Evolutionary conservation across 2,113 vertebrate species (phyloP), one percentile per base, ranked within the genome.

Genomic region (Urocynchramus pylzowi): DNA sequence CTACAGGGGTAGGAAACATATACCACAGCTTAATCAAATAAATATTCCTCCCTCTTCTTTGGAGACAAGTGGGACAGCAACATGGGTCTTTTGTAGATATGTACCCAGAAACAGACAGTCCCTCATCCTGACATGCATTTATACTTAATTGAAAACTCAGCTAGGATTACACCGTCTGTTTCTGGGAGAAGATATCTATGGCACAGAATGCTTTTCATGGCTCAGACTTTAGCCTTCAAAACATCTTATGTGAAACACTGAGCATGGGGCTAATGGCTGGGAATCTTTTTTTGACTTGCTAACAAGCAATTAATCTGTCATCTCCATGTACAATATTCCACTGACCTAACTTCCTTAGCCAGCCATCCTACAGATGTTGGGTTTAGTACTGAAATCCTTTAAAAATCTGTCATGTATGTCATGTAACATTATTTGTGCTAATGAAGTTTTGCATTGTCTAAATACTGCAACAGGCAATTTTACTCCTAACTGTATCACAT

Each of bases 1-100:
- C 31, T 89, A 16, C 18, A 67, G 13, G 3, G 3, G 11, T 37
- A 30, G 44, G 27, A 95, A 90, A 64, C 21, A 6, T 67, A 65
- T 33, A 6, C 7, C 30, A 30, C 35, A 27, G 28, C 11, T 83
- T 95, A 89, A 67, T 54, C 22, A 60, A 42, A 82, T 67, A 87
- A 75, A 16, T 22, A 56, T 56, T 96, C 31, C 3, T 68, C 7
- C n/a, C 18, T 52, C 30, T 42, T 73, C 31, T 47, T 60, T 85
- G 53, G 45, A 71, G 35, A 35, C 21, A n/a, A 21, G 2, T 42
- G 42, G n/a, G 14, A 54, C 19, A 63, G 31, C 13, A 80, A 9
- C 0, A 0, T 35, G 17, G 10, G 8, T 27, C 16, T 90, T 89
- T 39, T 50, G 6, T 21, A 91, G 12, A 11, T 76, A 23, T 2